Evolutionary conservation across 2,888 invertebrate species (phyloP), one percentile per base, ranked within the genome.

Genomic region (Drosophila borborema): DNA sequence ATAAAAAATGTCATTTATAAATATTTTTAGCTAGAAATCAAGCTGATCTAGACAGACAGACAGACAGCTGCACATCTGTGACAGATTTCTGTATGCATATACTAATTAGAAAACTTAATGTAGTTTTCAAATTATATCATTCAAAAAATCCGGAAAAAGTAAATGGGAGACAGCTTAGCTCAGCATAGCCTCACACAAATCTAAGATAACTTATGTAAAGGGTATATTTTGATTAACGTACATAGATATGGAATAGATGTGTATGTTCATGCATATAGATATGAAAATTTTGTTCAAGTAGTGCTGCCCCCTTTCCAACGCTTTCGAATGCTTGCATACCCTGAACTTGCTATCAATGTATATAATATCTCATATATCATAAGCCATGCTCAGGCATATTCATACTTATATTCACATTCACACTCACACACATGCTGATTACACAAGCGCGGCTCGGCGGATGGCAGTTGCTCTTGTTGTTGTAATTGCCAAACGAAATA

Each of bases 401-500:
- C 34, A 14, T 12, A 18, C 49, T 14, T 23, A 31, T n/a, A 34
- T 12, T 14, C 51, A 12, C 12, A 18, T n/a, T 40, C 31, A 53
- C 31, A 53, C 20, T 34, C 51, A 63, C 53, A 51, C 31, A 36
- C 34, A 40, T 49, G 58, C 34, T 64, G 72, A 77, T 78, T 65
- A 63, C 68, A 67, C 66, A 77, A 71, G 64, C 63, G 53, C 61
- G 43, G 18, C 59, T 51, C 55, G 41, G 53, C 61, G 51, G 40
- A 40, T 45, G 59, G 9, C 45, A 48, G 56, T 28, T 56, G 41
- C n/a, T 55, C 43, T 54, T 53, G 64, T 51, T 64, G 51, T 59
- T 55, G 72, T 41, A 53, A 48, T 68, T 68, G 76, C 55, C 61
- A 70, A 74, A 54, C 51, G 73, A 53, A 59, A 38, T 43, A 60